Conservation (phyloP, 2,797 vertebrate genomes). For the Enteromius fasciolatus region DNA sequence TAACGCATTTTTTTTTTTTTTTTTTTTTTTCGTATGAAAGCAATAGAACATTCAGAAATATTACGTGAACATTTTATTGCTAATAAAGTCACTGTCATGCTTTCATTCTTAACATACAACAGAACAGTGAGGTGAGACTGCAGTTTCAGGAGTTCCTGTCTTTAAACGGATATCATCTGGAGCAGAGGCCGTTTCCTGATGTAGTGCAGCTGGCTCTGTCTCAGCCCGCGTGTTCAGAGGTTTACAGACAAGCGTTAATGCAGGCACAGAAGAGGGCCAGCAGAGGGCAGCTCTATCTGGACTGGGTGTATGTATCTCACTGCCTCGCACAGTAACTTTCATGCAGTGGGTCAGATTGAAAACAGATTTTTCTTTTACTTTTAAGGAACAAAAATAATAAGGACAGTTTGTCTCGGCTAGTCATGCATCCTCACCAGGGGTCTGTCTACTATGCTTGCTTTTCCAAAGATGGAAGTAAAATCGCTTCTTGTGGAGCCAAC, state of each 20-base stretch:
- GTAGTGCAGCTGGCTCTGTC: conserved; percentile 93
- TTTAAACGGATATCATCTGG: conserved; percentile 91
- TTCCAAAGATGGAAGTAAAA: conserved; percentile 87
- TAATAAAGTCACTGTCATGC: neutral
- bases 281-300: conserved; percentile 84
- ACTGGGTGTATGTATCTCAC: conserved; percentile 86
- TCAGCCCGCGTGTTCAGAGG: conserved; percentile 85
- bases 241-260: conserved; percentile 87
- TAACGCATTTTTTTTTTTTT: no score
- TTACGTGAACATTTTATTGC: neutral
- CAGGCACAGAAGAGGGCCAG: conserved; percentile 78
- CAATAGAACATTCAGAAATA: neutral
- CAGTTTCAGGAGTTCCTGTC: conserved; percentile 98
- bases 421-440: conserved; percentile 91
- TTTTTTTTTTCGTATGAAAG: neutral
- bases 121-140: conserved; percentile 87
- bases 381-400: conserved; percentile 87
- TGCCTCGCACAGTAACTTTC: neutral
- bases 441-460: conserved; percentile 92
- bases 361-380: neutral
- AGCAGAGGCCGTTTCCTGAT: conserved; percentile 89
- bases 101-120: conserved; percentile 45
- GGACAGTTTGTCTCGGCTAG: conserved; percentile 87
- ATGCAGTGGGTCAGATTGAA: neutral
- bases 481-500: conserved; percentile 92